Conservation (phyloP, 2,888 invertebrate species). For the Globia sparganii region DNA sequence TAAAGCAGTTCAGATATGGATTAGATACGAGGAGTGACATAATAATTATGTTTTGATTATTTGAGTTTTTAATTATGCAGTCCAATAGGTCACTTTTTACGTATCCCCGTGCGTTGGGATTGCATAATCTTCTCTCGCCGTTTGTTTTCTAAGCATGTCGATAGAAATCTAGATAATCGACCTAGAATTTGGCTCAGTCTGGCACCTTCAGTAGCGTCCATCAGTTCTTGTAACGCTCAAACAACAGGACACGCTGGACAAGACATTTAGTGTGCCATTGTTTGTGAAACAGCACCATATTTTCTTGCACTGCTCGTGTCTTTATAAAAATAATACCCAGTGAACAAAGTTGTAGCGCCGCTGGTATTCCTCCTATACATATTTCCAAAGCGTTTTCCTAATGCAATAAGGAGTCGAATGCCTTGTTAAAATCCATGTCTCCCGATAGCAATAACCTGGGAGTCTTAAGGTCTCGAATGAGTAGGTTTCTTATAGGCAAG, state of each 20-base stretch:
- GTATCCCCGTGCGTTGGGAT: background rate
- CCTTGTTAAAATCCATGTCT: background rate
- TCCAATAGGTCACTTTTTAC: too few species aligned
- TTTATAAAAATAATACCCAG: background rate
- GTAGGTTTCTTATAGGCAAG: background rate
- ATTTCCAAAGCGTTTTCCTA: background rate
- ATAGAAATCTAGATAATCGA: background rate
- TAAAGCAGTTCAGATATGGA: background rate
- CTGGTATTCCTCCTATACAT: background rate
- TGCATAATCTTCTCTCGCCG: background rate
- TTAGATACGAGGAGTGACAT: slow-evolving; percentile 35
- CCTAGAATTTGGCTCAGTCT: background rate
- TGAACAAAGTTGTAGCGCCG: background rate
- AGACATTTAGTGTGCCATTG: background rate
- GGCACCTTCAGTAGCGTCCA: background rate
- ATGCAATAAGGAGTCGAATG: background rate
- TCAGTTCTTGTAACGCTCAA: background rate
- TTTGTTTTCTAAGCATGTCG: background rate
- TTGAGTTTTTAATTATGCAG: too few species aligned
- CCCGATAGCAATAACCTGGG: too few species aligned
- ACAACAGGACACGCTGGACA: background rate
- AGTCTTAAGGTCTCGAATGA: background rate
- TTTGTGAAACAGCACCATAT: background rate
- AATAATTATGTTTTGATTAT: slow-evolving; percentile 36
- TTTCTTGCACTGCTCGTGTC: background rate